Base-by-base conservation (phyloP, 2,888 invertebrate species). In the Pemphredon lugubris region DNA sequence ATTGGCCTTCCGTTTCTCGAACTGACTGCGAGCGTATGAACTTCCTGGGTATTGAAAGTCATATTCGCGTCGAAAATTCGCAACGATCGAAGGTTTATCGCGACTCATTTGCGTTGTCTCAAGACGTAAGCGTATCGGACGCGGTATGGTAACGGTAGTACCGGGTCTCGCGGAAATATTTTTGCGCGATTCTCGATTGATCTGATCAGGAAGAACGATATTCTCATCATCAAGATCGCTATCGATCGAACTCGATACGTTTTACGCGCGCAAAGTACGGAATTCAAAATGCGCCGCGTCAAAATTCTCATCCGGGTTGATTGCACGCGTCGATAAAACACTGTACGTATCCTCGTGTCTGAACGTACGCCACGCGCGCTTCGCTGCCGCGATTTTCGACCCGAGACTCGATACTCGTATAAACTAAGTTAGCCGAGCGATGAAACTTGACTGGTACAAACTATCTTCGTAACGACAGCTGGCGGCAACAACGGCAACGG, bases 401-500 rank as follows among this genome's bases (percentile, higher is more conserved):
- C 71, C 42, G 39, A 26, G 61, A 57, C 39, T 39, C 57, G 50
- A 51, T 55, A 73, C 61, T 77, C 73, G 63, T 61, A 72, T 51
- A 75, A 81, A 77, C 79, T 79, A 79, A 82, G 82, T 84, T 84
- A 79, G 72, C 54, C 72, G 63, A 73, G 60, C 65, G 82, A 82
- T 79, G 80, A 74, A 81, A 83, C 83, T 82, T 80, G 82, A 74
- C 81, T 81, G 78, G 73, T 79, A 81, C 78, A 75, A 83, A 83
- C 81, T 82, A 80, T 77, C 83, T 75, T 61, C 57, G 71, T 73
- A 80, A 80, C 80, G 80, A 80, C 75, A 80, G 77, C 79, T 80
- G 80, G 75, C 80, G 77, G 79, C 64, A 77, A 65, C 79, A 77
- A 74, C 73, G n/a, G 74, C 58, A 51, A 58, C 63, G 48, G 70